Percentiles rank a stretch among this genome's conserved stretches.
These are phyloP conservation scores for Lypha dubia DNA, from an alignment of 2,888 invertebrate species.

Conservation along the genomic window DNA sequence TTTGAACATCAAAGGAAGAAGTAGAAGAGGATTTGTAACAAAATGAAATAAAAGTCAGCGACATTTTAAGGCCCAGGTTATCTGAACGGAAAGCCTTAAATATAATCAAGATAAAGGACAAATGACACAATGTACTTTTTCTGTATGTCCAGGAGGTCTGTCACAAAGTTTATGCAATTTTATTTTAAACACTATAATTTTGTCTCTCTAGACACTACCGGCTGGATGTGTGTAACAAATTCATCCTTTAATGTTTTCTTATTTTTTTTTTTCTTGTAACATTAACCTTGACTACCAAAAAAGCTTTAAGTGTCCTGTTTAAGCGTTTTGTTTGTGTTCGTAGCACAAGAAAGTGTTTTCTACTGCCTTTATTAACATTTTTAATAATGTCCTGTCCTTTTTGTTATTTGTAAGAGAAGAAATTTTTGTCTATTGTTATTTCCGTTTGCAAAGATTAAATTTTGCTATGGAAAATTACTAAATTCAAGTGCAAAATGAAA, in stretches of 20 bases:
- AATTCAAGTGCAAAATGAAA: conserved; percentile 66
- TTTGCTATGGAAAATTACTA: conserved; percentile 56
- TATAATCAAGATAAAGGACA: conserved; percentile 8
- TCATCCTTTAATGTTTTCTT: conserved; percentile 50
- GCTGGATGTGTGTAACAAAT: neutral
- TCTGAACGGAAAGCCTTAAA: conserved; percentile 39
- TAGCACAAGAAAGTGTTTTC: conserved; percentile 26
- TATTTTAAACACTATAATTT: neutral
- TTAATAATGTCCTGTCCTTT: conserved; percentile 46
- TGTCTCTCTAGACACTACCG: neutral
- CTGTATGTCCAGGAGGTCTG: neutral
- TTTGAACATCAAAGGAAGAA: neutral
- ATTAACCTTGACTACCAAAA: conserved; percentile 58
- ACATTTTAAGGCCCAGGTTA: conserved; percentile 53
- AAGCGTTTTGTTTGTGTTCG: conserved; percentile 8
- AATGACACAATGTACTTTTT: neutral
- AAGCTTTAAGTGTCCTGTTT: conserved; percentile 37
- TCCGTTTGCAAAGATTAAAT: conserved; percentile 41
- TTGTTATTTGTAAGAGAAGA: conserved; percentile 10
- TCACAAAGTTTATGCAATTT: neutral
- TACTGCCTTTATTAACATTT: conserved; percentile 17
- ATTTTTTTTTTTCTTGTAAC: conserved; percentile 20
- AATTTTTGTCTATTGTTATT: conserved; percentile 59
- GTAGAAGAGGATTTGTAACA: neutral
- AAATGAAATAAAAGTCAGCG: neutral